A percentile compares a stretch with the other conserved stretches of the same genome.
These are phyloP conservation scores for Phenganax subtilis DNA, from an alignment of 92 coral and sea anemone genomes.

Conservation along the genomic window DNA sequence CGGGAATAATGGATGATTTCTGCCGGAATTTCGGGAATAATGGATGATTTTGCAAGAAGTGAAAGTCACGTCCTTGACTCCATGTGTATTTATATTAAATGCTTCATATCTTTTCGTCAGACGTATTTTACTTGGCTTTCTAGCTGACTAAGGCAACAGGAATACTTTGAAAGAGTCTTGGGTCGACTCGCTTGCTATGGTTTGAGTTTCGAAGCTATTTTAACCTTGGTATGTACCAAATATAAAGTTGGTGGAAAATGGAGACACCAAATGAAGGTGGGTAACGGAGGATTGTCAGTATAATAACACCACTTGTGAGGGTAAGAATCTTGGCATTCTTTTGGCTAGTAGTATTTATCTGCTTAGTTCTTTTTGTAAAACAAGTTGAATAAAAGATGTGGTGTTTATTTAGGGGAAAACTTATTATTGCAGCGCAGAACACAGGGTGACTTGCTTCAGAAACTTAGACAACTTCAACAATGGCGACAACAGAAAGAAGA, in stretches of 20 bases:
- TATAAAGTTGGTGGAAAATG: neutral
- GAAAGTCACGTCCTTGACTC: no score
- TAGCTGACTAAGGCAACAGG: neutral
- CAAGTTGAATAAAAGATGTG: neutral
- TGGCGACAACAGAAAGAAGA: slow-evolving; percentile 98
- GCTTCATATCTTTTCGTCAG: neutral
- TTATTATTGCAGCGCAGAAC: slow-evolving; percentile 21
- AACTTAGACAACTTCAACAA: slow-evolving; percentile 85
- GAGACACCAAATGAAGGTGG: slow-evolving; percentile 11
- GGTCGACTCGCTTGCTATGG: neutral
- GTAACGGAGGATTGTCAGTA: neutral
- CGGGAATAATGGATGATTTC: neutral
- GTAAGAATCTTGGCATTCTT: no score
- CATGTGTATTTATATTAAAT: neutral
- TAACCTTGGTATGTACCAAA: no score
- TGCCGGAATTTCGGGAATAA: neutral
- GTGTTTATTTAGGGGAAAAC: slow-evolving; percentile 2
- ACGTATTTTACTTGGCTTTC: neutral
- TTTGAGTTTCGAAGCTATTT: no score
- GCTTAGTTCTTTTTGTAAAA: no score
- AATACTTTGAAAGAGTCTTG: neutral
- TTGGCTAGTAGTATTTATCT: no score
- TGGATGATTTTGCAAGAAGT: neutral
- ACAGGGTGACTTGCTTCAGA: slow-evolving; percentile 73
- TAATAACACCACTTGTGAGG: neutral